phyloP scores from a whole-genome alignment of 2,797 vertebrate genomes.

The Syngnathus acus region DNA sequence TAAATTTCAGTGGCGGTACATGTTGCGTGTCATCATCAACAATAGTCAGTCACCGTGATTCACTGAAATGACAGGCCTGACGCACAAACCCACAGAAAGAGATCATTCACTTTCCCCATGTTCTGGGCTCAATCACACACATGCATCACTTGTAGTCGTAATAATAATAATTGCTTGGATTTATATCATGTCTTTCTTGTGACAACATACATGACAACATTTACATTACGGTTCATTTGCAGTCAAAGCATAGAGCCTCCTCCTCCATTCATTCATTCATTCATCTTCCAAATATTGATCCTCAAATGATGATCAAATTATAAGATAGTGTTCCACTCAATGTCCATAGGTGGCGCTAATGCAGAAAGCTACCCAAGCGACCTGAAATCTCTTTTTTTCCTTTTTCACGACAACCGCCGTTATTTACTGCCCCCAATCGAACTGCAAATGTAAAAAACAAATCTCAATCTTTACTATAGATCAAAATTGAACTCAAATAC shows the following conservation, averaged over 20 bases:
- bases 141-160: neutral
- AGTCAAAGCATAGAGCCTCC: neutral
- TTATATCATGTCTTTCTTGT: neutral
- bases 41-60: neutral
- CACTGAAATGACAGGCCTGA: neutral
- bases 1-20: conserved; percentile 15
- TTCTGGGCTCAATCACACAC: conserved; percentile 23
- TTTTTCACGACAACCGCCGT: neutral
- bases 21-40: neutral
- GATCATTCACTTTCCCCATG: conserved; percentile 31
- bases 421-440: neutral
- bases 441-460: neutral
- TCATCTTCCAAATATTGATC: too few relatives aligned
- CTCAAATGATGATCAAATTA: neutral
- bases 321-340: neutral
- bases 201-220: neutral
- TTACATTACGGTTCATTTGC: neutral
- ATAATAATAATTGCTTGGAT: neutral
- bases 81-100: conserved; percentile 4
- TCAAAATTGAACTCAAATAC: neutral
- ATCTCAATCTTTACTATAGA: neutral
- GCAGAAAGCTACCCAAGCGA: neutral
- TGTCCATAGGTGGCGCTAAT: neutral
- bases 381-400: too few relatives aligned
- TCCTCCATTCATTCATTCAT: too few relatives aligned